These are phyloP conservation scores for Cheilosia soror DNA, from an alignment of 2,888 invertebrate genomes.

Conservation along the genomic window DNA sequence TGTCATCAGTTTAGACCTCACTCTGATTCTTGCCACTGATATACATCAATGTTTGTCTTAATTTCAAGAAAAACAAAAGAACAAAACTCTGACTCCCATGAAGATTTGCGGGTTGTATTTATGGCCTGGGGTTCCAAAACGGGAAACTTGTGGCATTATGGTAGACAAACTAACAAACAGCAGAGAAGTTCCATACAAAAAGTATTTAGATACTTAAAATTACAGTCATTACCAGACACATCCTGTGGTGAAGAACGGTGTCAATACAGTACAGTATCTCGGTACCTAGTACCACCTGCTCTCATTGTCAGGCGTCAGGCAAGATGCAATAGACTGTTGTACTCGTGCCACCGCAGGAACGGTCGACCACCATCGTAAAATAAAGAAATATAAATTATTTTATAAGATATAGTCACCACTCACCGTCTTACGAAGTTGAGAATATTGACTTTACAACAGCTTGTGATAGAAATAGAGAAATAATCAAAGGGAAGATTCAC, in stretches of 20 bases:
- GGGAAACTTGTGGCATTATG: constrained; percentile 38
- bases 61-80: constrained; percentile 23
- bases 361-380: constrained; percentile 72
- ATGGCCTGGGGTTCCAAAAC: constrained; percentile 43
- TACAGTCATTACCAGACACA: constrained; percentile 70
- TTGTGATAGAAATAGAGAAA: constrained; percentile 23
- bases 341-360: constrained; percentile 71
- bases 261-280: constrained; percentile 53
- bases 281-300: constrained; percentile 61
- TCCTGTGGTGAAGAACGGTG: constrained; percentile 73
- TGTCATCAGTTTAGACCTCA: constrained; percentile 63
- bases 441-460: constrained; percentile 15
- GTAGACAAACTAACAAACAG: constrained; percentile 23
- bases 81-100: neutral
- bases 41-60: constrained; percentile 60
- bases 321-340: constrained; percentile 36
- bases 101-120: constrained; percentile 49
- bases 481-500: constrained; percentile 15
- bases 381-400: constrained; percentile 65
- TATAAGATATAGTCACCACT: constrained; percentile 37
- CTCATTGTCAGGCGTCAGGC: constrained; percentile 42
- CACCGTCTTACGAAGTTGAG: constrained; percentile 27
- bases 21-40: constrained; percentile 49
- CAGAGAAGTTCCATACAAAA: constrained; percentile 41
- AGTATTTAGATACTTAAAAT: constrained; percentile 71